These are phyloP conservation scores for Colius striatus DNA, from an alignment of 2,113 vertebrate species.

Conservation along the genomic window DNA sequence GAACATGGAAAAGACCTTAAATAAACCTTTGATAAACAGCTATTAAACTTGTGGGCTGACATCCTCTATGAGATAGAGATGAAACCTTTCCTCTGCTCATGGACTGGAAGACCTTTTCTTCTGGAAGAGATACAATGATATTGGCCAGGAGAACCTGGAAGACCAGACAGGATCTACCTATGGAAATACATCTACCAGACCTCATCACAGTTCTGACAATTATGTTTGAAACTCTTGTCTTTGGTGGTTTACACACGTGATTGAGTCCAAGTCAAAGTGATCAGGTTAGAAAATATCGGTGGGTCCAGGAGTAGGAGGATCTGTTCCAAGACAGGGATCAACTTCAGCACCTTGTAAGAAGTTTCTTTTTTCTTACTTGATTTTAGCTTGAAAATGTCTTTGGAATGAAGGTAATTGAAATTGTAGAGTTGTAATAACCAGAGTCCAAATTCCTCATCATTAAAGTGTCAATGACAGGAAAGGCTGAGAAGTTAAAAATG, in stretches of 20 bases:
- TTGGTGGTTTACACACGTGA: neutral
- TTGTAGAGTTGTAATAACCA: neutral
- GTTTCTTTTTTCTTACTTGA: neutral
- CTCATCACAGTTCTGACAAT: neutral
- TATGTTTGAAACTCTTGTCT: neutral
- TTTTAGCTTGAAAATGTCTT: neutral
- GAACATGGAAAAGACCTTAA: neutral
- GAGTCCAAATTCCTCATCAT: conserved; percentile 1
- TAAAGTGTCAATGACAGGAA: conserved; percentile 19
- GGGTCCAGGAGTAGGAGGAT: neutral
- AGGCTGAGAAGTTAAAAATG: neutral
- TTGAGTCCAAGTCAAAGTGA: too few species aligned
- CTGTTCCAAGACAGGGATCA: neutral
- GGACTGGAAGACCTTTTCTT: neutral
- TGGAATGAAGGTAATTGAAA: conserved; percentile 3
- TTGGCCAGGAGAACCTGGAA: neutral
- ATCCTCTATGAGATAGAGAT: neutral
- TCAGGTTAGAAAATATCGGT: neutral
- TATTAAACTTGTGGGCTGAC: neutral
- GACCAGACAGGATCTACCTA: neutral
- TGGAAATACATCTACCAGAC: neutral
- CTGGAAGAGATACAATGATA: accelerated
- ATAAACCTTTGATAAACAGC: neutral
- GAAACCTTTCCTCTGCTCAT: neutral
- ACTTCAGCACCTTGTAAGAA: conserved; percentile 3